Conservation (phyloP, 2,797 vertebrate genomes). For the Myotis myotis region DNA sequence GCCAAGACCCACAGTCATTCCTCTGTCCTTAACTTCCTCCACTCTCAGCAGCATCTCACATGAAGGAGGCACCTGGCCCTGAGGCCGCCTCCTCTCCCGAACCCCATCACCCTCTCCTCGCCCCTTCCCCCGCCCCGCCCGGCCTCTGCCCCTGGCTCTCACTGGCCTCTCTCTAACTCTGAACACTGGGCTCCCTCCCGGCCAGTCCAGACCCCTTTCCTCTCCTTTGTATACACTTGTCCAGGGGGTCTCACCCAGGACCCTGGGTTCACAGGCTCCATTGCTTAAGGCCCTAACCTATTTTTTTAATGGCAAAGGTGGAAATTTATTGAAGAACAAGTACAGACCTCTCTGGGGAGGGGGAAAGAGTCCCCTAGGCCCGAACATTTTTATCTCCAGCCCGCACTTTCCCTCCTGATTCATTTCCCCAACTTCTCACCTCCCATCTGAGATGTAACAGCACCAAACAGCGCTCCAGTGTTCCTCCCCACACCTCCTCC, state of each 20-base stretch:
- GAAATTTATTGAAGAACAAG: no score
- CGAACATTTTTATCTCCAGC: not conserved
- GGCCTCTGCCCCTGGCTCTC: no score
- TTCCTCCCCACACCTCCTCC: not conserved
- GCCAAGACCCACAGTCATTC: not conserved
- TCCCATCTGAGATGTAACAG: not conserved
- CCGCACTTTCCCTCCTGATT: not conserved
- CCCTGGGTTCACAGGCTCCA: not conserved
- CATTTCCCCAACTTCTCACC: not conserved
- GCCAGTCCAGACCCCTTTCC: not conserved
- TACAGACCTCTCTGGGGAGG: not conserved
- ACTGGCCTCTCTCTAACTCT: not conserved
- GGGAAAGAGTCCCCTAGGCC: no score
- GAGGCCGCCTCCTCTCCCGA: not conserved
- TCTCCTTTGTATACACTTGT: not conserved
- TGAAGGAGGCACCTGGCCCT: not conserved
- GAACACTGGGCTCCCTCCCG: not conserved
- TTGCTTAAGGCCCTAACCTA: not conserved
- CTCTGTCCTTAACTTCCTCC: not conserved
- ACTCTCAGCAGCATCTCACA: not conserved
- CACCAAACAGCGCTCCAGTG: not conserved
- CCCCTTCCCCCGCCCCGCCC: accelerated
- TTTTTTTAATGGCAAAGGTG: not conserved
- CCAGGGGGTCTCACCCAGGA: not conserved
- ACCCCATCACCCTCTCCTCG: not conserved